A percentile compares a stretch with the other conserved stretches of the same genome.
phyloP scores from a whole-genome alignment of 2,113 vertebrate species.

The Phylloscopus trochilus region DNA sequence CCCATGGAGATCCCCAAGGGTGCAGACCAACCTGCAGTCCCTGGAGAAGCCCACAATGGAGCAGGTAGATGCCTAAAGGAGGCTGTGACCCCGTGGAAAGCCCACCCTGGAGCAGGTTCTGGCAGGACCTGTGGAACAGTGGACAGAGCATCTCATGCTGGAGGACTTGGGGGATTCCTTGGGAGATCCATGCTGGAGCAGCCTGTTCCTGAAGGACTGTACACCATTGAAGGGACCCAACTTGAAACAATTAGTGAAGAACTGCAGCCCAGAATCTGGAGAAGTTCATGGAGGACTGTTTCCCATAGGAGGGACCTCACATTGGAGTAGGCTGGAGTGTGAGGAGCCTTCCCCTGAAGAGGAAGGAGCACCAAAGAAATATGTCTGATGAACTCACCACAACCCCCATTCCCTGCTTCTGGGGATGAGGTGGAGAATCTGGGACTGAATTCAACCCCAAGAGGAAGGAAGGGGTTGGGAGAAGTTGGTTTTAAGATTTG shows the following conservation, averaged over 20 bases:
- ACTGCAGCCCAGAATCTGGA: background rate
- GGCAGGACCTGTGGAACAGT: too few relatives aligned
- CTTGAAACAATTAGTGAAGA: background rate
- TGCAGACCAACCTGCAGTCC: background rate
- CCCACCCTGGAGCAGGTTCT: background rate
- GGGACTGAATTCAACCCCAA: background rate
- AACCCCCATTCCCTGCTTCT: background rate
- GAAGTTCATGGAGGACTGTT: background rate
- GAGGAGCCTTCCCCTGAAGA: background rate
- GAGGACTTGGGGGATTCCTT: too few relatives aligned
- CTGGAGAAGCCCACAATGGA: background rate
- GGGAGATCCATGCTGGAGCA: background rate
- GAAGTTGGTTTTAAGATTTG: background rate
- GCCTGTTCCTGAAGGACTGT: background rate
- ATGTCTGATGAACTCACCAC: background rate
- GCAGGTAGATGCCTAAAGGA: background rate
- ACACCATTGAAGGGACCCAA: background rate
- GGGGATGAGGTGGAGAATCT: background rate
- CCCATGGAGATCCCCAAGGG: background rate
- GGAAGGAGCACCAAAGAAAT: background rate
- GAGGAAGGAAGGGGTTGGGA: background rate
- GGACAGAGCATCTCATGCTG: background rate
- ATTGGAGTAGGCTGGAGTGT: background rate
- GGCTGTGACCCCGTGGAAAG: background rate
- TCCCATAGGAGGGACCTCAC: background rate